Percentiles rank a stretch among this genome's conserved stretches.
phyloP scores from a whole-genome alignment of 2,888 invertebrate genomes.

The Parnassius glacialis region DNA sequence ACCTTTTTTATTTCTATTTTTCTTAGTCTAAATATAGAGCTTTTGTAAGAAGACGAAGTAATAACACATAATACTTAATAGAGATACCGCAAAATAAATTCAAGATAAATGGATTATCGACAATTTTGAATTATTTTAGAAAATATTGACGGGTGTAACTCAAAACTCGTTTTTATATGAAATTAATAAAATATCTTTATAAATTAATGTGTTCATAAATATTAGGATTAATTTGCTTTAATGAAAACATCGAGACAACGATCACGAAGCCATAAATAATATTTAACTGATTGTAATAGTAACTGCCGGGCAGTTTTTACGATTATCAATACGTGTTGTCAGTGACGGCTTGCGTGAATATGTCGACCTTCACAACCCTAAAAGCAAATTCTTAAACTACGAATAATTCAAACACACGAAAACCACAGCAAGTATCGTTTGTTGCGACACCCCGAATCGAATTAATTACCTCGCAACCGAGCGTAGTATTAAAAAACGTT shows the following conservation, averaged over 20 bases:
- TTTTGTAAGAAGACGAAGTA: conserved; percentile 11
- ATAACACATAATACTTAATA: background rate
- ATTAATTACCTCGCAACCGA: conserved; percentile 79
- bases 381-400: conserved; percentile 35
- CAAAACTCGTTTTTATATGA: background rate
- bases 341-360: conserved; percentile 1
- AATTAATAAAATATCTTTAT: background rate
- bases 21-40: conserved; percentile 23
- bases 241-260: too few species aligned
- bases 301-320: too few species aligned
- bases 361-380: conserved; percentile 31
- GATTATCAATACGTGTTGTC: background rate
- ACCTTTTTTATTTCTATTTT: conserved; percentile 46
- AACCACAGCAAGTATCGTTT: conserved; percentile 64
- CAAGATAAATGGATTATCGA: background rate
- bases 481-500: conserved; percentile 76
- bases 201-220: too few species aligned
- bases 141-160: background rate
- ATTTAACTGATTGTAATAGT: too few species aligned
- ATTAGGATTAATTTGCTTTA: too few species aligned
- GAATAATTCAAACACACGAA: conserved; percentile 52
- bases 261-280: too few species aligned
- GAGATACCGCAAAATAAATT: too few species aligned
- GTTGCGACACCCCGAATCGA: conserved; percentile 77
- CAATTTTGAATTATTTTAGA: background rate